phyloP scores from a whole-genome alignment of 1,140 invertebrate genomes.

The Cherax quadricarinatus region DNA sequence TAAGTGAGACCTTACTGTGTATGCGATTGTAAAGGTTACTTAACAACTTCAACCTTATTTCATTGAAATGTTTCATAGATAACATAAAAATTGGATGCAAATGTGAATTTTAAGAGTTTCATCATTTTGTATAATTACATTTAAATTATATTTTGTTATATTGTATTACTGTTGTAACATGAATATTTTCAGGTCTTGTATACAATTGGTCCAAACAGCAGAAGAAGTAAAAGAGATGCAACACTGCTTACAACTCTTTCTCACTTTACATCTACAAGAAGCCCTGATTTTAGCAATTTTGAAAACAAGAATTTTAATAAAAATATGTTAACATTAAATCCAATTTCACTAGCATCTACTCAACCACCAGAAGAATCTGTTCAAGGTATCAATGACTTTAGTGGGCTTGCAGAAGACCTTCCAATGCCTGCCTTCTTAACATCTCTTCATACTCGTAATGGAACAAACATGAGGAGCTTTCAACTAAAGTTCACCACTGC shows the following conservation, averaged over 20 bases:
- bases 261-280: neutral
- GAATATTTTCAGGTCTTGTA: conserved; percentile 75
- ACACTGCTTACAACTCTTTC: conserved; percentile 6
- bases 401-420: conserved; percentile 21
- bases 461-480: conserved; percentile 72
- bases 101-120: too few relatives aligned
- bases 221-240: conserved; percentile 41
- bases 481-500: conserved; percentile 3
- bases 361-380: neutral
- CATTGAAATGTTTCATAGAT: too few relatives aligned
- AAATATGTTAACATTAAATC: neutral
- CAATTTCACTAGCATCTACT: neutral
- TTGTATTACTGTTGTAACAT: too few relatives aligned
- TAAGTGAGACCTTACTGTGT: too few relatives aligned
- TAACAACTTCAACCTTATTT: too few relatives aligned
- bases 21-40: too few relatives aligned
- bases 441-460: conserved; percentile 60
- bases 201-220: conserved; percentile 74
- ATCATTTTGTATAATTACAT: too few relatives aligned
- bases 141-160: too few relatives aligned
- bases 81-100: too few relatives aligned
- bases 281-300: neutral
- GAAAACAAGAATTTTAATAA: neutral
- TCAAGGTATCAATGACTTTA: neutral
- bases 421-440: conserved; percentile 65